Evolutionary conservation across 2,797 vertebrate genomes (phyloP), one percentile per base, ranked within the genome.

Genomic region (Chaetophractus vellerosus): DNA sequence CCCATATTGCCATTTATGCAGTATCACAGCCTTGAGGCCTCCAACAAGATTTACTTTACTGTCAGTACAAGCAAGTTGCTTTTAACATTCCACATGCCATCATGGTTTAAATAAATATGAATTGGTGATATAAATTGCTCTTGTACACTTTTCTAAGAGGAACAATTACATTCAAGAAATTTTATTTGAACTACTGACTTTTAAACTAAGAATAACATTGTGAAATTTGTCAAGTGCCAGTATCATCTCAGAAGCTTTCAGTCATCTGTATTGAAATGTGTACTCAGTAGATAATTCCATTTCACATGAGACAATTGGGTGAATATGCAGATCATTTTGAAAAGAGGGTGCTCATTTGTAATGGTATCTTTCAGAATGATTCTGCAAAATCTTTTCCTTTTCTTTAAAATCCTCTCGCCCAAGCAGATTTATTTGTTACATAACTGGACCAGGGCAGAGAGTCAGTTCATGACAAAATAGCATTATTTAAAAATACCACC

Each of bases 401-500:
- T 6, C 88, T 80, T 36, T 95, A 96, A 96, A 96, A 85, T n/a
- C 52, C 1, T 94, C 48, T 24, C 41, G 97, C 93, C 16, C 55
- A 92, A 90, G 7, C 38, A 93, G 95, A 96, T 96, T 81, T 38
- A 36, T 97, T 96, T 38, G 21, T 90, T 96, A 90, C 93, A 28
- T 87, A 97, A 97, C 64, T 96, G 64, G 66, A 93, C 14, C 59
- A 80, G 95, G 93, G 69, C 94, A 92, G 84, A 97, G 97, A 76
- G 71, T 86, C 89, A 97, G 83, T 88, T 96, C 88, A 57, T 74
- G 90, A 78, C 75, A 94, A 96, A 97, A 98, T 93, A 98, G 93
- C 6, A 78, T 96, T 96, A 96, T 90, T 96, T 97, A 88, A 97
- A 98, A 98, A 92, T 95, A 96, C 91, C 95, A 94, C 41, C 48